Base-by-base conservation (phyloP, 2,797 vertebrate species). In the Enteromius treurensis region DNA sequence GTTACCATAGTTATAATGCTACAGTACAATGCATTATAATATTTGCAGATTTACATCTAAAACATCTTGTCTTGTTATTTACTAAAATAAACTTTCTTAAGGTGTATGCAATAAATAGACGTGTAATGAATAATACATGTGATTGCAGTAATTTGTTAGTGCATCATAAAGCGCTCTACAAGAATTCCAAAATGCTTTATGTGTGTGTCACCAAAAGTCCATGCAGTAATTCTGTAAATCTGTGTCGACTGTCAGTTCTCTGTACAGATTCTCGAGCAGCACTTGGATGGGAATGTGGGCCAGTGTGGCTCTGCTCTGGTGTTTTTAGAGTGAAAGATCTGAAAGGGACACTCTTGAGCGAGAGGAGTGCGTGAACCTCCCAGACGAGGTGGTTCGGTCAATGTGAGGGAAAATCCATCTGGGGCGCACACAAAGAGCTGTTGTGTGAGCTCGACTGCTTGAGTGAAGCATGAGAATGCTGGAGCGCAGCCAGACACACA, bases 341-440 rank as follows among this genome's bases (percentile, higher is more conserved):
- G 74, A 62, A 53, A 58, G 76, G 62, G 60, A 79, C 73, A 82
- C 84, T 68, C 84, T 82, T 80, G 40, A 67, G 60, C 60, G 79
- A 73, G 76, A 64, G 55, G 71, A 67, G 74, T 11, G 74, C 60
- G 84, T 91, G 84, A 89, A 92, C 90, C 86, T 92, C 90, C 86
- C 89, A 88, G 90, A 89, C 85, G 90, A 90, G 91, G 89, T 76
- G 65, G 42, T 76, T 92, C 85, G 91, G 91, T 94, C 92, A 92
- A 89, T 90, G 90, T 91, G 89, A 87, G 84, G 92, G 88, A 91
- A 93, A 94, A 91, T 89, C 91, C 89, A 91, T 92, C 93, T 89
- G 75, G 90, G 90, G 89, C 90, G 90, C 91, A 83, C 82, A 95
- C 92, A 94, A 95, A 93, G 92, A 93, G 90, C 78, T 92, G 92